Base-by-base conservation (phyloP, 2,113 vertebrate species). In the Suricata suricatta region DNA sequence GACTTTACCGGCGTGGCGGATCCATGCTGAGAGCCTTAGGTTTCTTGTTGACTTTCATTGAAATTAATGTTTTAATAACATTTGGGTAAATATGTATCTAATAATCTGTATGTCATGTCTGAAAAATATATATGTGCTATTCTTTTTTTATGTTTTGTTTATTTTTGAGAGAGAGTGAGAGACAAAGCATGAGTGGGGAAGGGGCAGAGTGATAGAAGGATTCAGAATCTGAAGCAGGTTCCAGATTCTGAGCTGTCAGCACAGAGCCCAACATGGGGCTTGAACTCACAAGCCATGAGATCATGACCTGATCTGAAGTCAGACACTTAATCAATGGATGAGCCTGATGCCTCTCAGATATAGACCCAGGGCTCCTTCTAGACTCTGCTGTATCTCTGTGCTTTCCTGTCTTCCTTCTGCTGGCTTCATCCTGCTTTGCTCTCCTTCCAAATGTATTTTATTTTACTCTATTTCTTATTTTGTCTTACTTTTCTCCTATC, bases 31-130 rank as follows among this genome's bases (percentile, higher is more conserved):
- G n/a, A n/a, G n/a, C n/a, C n/a, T n/a, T n/a, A n/a, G n/a, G n/a
- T n/a, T 54, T 50, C 5, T 25, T 97, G 25, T 7, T 90, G 16
- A 29, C 69, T 97, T 98, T 92, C 87, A 31, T 17, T 86, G 69
- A 0, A n/a, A 96, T 83, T 85, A 81, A 92, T 33, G 7, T 44
- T 88, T 44, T 47, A 64, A 41, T 50, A 66, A 82, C 2, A 71
- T 92, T 94, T 76, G 38, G 6, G 33, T 25, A 86, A 81, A 54
- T 74, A 77, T 17, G 5, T 19, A 35, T 64, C 66, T 77, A 19
- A 50, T 82, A 17, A 60, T 19, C 35, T 27, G 21, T 17, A 35
- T 14, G 7, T 29, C 25, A 13, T 82, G 8, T 74, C 31, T 82
- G 54, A 44, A 38, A 29, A 76, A 38, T 41, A 23, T 41, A 0